Conservation (phyloP, 92 coral and sea anemone species). For the Micromussa lordhowensis region DNA sequence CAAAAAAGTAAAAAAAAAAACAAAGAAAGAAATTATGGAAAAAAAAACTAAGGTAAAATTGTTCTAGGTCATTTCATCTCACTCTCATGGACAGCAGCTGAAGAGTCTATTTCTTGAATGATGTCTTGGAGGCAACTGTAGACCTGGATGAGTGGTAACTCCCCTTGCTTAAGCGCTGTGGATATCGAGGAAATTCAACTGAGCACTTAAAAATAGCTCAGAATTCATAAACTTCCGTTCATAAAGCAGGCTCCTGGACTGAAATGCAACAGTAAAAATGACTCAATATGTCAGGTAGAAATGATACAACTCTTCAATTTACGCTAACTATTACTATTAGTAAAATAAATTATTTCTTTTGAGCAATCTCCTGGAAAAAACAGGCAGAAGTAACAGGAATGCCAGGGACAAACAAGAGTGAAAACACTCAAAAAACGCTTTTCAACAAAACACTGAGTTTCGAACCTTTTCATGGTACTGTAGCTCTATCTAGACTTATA, state of each 20-base stretch:
- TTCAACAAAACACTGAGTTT: too few species aligned
- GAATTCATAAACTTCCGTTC: constrained; percentile 4
- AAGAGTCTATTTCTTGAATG: neutral
- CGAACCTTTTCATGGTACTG: too few species aligned
- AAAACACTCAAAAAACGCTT: neutral
- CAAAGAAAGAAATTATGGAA: too few species aligned
- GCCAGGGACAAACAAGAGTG: too few species aligned
- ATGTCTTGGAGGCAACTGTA: neutral
- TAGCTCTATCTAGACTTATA: too few species aligned
- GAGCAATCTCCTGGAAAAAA: neutral
- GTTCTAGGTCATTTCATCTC: neutral
- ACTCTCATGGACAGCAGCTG: neutral
- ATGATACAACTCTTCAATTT: too few species aligned
- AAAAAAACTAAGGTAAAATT: too few species aligned
- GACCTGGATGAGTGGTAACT: neutral
- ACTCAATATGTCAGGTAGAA: too few species aligned
- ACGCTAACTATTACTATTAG: too few species aligned
- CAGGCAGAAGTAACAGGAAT: neutral
- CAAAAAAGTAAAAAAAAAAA: neutral
- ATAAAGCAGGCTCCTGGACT: neutral
- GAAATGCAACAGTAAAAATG: too few species aligned
- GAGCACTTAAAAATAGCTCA: constrained; percentile 1
- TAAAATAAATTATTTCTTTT: too few species aligned
- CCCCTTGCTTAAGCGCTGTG: neutral
- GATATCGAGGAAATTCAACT: neutral